phyloP scores from a whole-genome alignment of 2,113 vertebrate species.

The Drymodes brunneopygia region DNA sequence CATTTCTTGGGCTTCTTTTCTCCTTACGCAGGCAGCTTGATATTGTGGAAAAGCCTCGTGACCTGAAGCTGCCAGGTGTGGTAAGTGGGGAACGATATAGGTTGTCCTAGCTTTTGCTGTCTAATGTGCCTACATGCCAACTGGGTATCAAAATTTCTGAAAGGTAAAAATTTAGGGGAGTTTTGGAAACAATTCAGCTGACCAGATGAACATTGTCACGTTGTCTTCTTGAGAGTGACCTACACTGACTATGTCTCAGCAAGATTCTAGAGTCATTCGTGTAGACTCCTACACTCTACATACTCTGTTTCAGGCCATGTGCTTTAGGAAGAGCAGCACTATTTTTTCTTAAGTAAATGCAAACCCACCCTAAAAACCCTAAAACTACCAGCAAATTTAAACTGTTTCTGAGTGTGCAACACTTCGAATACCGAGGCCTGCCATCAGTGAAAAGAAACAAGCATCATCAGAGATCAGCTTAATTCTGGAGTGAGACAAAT shows the following conservation, averaged over 20 bases:
- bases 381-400: neutral
- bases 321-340: neutral
- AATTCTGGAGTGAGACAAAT: neutral
- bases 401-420: neutral
- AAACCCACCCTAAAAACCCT: neutral
- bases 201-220: rapidly evolving
- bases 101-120: neutral
- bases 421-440: neutral
- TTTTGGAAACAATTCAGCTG: neutral
- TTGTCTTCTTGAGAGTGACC: neutral
- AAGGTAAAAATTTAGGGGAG: neutral
- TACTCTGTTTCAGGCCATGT: neutral
- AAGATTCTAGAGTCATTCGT: rapidly evolving
- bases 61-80: neutral
- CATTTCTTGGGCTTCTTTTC: neutral
- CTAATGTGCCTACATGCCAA: neutral
- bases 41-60: neutral
- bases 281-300: rapidly evolving
- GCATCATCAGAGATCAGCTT: neutral
- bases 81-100: neutral
- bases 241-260: neutral
- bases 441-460: neutral
- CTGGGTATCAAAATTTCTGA: neutral
- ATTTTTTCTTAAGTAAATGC: neutral
- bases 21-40: neutral